These are phyloP conservation scores for Thymelicus acteon DNA, from an alignment of 2,888 invertebrate species.

Conservation along the genomic window DNA sequence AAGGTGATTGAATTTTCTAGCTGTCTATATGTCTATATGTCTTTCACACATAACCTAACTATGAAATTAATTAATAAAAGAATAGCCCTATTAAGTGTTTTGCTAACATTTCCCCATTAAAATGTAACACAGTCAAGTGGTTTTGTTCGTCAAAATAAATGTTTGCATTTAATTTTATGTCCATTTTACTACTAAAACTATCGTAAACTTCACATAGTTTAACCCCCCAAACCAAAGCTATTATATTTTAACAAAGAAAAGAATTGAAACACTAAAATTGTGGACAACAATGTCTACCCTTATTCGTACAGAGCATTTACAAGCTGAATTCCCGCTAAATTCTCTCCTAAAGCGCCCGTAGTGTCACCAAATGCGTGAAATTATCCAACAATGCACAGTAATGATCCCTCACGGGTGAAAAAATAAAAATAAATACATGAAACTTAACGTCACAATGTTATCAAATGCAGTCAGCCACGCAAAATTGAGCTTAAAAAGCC, in stretches of 20 bases:
- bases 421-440: constrained; percentile 73
- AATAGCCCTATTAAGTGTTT: no score
- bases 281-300: constrained; percentile 53
- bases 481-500: constrained; percentile 49
- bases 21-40: no score
- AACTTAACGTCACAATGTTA: constrained; percentile 55
- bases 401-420: constrained; percentile 78
- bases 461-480: constrained; percentile 35
- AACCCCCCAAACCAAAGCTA: constrained; percentile 31
- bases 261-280: constrained; percentile 52
- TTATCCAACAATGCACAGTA: constrained; percentile 77
- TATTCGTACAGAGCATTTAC: constrained; percentile 61
- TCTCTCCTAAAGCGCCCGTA: constrained; percentile 72
- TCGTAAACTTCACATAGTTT: not conserved
- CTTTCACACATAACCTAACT: no score
- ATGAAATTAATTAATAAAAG: no score
- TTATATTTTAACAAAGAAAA: constrained; percentile 45
- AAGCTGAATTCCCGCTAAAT: constrained; percentile 67
- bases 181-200: not conserved
- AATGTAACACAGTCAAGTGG: no score
- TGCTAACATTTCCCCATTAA: no score
- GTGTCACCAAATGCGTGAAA: constrained; percentile 81
- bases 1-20: no score
- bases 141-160: no score
- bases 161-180: not conserved